phyloP scores from a whole-genome alignment of 2,113 vertebrate genomes.

The Rhea pennata region DNA sequence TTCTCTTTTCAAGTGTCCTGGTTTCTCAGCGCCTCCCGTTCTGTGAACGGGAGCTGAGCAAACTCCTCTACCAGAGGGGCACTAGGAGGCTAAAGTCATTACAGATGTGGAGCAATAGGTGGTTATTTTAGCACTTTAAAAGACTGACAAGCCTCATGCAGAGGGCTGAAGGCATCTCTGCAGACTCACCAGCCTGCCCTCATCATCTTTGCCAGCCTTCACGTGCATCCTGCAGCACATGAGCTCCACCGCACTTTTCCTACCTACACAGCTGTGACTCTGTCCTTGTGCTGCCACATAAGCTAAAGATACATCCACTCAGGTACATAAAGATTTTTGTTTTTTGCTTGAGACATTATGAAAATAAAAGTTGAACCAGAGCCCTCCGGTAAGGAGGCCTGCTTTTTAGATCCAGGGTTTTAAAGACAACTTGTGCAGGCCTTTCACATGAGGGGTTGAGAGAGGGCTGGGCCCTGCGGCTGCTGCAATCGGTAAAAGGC shows the following conservation, averaged over 20 bases:
- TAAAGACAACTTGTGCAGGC: background rate
- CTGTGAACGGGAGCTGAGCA: background rate
- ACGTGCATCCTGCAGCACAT: background rate
- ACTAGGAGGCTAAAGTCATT: background rate
- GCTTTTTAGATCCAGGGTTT: background rate
- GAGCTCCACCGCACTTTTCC: background rate
- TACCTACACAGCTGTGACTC: background rate
- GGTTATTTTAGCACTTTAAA: background rate
- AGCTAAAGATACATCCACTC: background rate
- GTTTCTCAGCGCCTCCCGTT: background rate
- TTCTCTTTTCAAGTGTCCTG: too few species aligned
- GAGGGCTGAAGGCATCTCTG: background rate
- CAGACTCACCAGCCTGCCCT: background rate
- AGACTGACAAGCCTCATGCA: background rate
- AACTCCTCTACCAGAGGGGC: background rate
- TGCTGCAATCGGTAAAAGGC: background rate
- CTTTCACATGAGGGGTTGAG: background rate
- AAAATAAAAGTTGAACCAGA: background rate
- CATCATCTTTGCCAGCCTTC: background rate
- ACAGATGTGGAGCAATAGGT: background rate
- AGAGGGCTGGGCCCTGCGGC: background rate
- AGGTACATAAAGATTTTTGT: background rate
- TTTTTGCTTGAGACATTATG: background rate
- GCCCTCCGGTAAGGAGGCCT: background rate
- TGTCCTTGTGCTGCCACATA: background rate